phyloP scores from a whole-genome alignment of 2,888 invertebrate species.

The Timema podura region DNA sequence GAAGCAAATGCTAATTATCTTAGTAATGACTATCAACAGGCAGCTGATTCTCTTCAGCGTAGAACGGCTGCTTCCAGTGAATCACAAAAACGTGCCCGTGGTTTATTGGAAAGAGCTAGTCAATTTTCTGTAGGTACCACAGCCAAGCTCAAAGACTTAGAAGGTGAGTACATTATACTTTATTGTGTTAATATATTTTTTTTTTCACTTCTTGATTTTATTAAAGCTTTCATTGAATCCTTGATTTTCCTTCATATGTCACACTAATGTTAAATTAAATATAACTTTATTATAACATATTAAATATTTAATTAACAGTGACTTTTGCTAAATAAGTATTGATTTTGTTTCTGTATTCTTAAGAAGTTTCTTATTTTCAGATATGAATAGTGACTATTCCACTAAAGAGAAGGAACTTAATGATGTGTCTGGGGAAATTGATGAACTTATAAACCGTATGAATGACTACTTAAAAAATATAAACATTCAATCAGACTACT shows the following conservation, averaged over 20 bases:
- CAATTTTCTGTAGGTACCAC: slow-evolving; percentile 76
- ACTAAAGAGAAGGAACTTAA: slow-evolving; percentile 59
- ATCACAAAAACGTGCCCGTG: slow-evolving; percentile 74
- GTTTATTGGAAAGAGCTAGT: slow-evolving; percentile 73
- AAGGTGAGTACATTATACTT: slow-evolving; percentile 45
- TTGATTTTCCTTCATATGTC: too few relatives aligned
- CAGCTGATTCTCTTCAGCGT: slow-evolving; percentile 65
- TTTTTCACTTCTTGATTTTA: too few relatives aligned
- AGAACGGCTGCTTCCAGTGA: slow-evolving; percentile 72
- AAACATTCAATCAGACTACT: slow-evolving; percentile 56
- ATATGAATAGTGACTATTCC: slow-evolving; percentile 63
- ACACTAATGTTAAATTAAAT: too few relatives aligned
- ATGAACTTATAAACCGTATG: slow-evolving; percentile 60
- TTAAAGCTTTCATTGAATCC: too few relatives aligned
- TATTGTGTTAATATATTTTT: background rate
- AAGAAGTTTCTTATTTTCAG: slow-evolving; percentile 38
- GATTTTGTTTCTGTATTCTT: too few relatives aligned
- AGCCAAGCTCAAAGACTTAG: slow-evolving; percentile 66
- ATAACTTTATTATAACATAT: too few relatives aligned
- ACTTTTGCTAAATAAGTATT: too few relatives aligned
- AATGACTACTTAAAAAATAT: slow-evolving; percentile 56
- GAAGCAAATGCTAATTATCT: slow-evolving; percentile 61
- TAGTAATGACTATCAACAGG: slow-evolving; percentile 65
- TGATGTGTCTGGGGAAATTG: slow-evolving; percentile 56
- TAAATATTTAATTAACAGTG: too few relatives aligned